These are phyloP conservation scores for Catostylus mosaicus DNA, from an alignment of 30 jellyfish, hydroid and myxozoan genomes.

Conservation along the genomic window DNA sequence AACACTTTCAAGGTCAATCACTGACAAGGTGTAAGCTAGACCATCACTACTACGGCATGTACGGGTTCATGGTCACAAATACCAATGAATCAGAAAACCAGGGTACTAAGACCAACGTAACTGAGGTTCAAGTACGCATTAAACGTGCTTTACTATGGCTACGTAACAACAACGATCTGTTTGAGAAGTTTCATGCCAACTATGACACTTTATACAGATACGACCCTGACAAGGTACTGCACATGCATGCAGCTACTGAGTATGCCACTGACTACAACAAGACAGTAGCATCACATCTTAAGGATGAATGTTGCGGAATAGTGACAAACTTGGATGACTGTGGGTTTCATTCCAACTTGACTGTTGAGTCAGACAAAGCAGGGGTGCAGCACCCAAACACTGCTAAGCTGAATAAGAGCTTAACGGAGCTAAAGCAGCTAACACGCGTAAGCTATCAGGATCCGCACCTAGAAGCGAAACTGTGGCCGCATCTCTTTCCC, in stretches of 20 bases:
- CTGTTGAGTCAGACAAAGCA: not conserved
- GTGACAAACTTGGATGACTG: not conserved
- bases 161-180: not conserved
- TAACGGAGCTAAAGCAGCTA: not conserved
- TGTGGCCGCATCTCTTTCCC: too few species aligned
- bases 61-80: constrained; percentile 2
- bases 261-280: not conserved
- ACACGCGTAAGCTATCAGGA: not conserved
- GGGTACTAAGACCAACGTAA: not conserved
- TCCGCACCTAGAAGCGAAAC: too few species aligned
- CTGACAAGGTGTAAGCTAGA: too few species aligned
- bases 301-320: not conserved
- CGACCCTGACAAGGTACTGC: not conserved
- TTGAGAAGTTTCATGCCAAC: not conserved
- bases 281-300: not conserved
- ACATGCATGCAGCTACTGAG: not conserved
- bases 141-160: not conserved
- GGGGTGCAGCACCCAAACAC: constrained; percentile 22
- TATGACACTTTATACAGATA: constrained; percentile 1
- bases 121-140: not conserved
- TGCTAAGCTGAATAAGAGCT: not conserved
- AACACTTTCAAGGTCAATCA: not conserved
- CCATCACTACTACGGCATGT: too few species aligned
- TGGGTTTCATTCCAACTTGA: not conserved
- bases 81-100: not conserved